Evolutionary conservation across 2,888 invertebrate species (phyloP), one percentile per base, ranked within the genome.

Genomic region (Mesopsocus fuscifrons): DNA sequence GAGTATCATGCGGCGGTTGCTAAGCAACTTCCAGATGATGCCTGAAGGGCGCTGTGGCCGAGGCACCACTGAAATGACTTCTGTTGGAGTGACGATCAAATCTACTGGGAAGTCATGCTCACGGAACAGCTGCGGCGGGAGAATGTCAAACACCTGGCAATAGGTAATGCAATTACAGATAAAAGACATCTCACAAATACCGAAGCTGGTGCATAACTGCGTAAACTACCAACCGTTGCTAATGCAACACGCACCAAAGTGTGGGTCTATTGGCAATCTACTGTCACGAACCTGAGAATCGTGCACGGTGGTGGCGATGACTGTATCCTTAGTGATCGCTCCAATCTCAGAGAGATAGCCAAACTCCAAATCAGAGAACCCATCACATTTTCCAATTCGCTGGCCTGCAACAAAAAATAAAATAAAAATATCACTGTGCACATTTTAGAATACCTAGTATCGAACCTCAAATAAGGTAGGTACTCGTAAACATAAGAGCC

Each of bases 321-420:
- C 55, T 1, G 85, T 84, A 50, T 74, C 67, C 16, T 78, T 72
- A 52, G 72, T 71, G 42, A 87, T 72, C 2, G 77, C 75, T 46
- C 79, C 80, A 71, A 83, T 72, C 57, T 79, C 75, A 59, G 70
- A 71, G 64, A 87, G 72, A 56, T 85, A 71, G 2, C 79, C 85
- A 59, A 77, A 84, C 59, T 87, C 85, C 54, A 88, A 63, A 59
- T 88, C 88, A 23, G 81, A 80, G 59, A 78, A 87, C 6, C 87
- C 88, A 63, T 80, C 76, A 41, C 88, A 88, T 59, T 85, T 84
- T 21, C 88, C 88, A 57, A 89, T 81, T 52, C 87, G 75, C 52
- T 74, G 72, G 13, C 87, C 67, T 65, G 52, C 6, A 50, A 48
- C 3, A 35, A 42, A 41, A 41, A 17, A 2, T 16, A 30, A 23